Conservation (phyloP, 2,888 invertebrate species). For the Hoplodrina ambigua region DNA sequence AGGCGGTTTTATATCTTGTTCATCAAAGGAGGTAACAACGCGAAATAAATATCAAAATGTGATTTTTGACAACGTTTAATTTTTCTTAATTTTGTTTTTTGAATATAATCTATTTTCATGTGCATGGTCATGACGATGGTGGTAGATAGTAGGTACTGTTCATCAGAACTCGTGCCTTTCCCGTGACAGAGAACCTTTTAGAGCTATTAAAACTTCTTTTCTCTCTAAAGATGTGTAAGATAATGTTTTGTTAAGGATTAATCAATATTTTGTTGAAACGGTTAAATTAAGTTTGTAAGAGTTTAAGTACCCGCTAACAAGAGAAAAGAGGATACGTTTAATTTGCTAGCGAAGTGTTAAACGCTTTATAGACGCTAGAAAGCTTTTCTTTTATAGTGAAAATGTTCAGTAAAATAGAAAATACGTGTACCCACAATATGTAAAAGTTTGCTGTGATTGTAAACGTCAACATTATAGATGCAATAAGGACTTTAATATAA, state of each 20-base stretch:
- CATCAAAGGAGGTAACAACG: too few relatives aligned
- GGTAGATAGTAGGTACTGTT: background rate
- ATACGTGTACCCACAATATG: background rate
- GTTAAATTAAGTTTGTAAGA: slow-evolving; percentile 8
- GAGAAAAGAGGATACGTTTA: background rate
- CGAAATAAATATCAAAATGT: too few relatives aligned
- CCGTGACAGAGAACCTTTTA: slow-evolving; percentile 15
- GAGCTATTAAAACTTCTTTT: slow-evolving; percentile 22
- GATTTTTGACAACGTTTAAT: too few relatives aligned
- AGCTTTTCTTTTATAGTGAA: background rate
- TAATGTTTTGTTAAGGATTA: slow-evolving; percentile 21
- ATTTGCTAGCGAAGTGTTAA: background rate
- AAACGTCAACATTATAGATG: background rate
- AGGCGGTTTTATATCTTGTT: too few relatives aligned
- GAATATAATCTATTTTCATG: background rate
- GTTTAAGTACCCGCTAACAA: slow-evolving; percentile 1
- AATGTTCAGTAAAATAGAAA: background rate
- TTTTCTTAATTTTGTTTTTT: too few relatives aligned
- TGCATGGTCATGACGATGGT: background rate
- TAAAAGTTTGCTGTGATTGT: background rate
- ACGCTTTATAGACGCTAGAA: too few relatives aligned
- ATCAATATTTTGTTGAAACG: slow-evolving; percentile 26
- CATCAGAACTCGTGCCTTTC: slow-evolving; percentile 25
- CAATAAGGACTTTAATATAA: background rate
- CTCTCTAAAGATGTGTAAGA: slow-evolving; percentile 15